Base-by-base conservation (phyloP, 1,140 invertebrate species). In the Solenopsis fugax region DNA sequence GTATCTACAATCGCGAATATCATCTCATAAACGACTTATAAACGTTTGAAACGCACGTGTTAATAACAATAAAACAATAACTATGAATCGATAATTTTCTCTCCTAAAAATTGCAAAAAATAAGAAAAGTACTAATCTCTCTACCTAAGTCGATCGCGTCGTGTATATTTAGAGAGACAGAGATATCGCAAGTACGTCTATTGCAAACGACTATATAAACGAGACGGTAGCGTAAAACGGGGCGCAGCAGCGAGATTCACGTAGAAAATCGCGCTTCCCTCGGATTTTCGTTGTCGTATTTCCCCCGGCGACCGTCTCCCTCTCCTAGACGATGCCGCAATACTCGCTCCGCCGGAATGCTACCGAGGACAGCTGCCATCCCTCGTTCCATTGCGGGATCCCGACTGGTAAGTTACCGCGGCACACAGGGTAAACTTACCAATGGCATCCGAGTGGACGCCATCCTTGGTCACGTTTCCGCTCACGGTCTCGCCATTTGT, bases 401-500 rank as follows among this genome's bases (percentile, higher is more conserved):
- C 87, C 80, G 41, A 90, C 87, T 71, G 89, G 80, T 88, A 90
- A 90, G 78, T 90, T 90, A 90, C 86, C 89, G 75, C 76, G 76
- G 86, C 73, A 87, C 73, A 82, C 78, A 90, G 73, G 76, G 87
- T 90, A 88, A 88, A 91, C 89, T 90, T 78, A 81, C 62, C 88
- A 88, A 90, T 87, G 82, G 88, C 84, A 89, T 75, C 75, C 88
- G 69, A 86, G 88, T 90, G 89, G 76, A 89, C 89, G 89, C 10
- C 65, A 71, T 56, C 54, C 58, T 80, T 71, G 76, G 78, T 90
- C 89, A 85, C 88, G 86, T 92, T 92, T 91, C 90, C 88, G 89
- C 88, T 90, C 92, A 91, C 93, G 90, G 87, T 75, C 89, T 91
- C 85, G 89, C 92, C 92, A 93, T 94, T 93, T 93, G 93, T 95